phyloP scores from a whole-genome alignment of 2,888 invertebrate genomes.

The Byasa hedistus region DNA sequence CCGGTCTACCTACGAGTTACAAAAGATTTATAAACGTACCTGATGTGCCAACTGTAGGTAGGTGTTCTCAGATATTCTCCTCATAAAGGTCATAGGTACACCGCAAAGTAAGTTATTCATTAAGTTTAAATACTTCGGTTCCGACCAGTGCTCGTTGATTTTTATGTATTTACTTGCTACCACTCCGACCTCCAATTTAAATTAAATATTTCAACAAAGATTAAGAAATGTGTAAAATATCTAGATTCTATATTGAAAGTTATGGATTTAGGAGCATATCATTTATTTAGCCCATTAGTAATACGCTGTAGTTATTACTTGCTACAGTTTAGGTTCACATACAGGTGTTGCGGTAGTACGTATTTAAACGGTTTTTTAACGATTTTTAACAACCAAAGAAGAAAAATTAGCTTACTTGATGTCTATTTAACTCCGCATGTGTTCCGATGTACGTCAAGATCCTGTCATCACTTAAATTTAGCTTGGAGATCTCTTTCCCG shows the following conservation, averaged over 20 bases:
- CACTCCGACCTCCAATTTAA: constrained; percentile 59
- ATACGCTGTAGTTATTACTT: too few species aligned
- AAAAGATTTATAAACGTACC: constrained; percentile 40
- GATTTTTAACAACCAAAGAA: background rate
- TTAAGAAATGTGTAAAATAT: background rate
- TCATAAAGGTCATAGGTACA: constrained; percentile 65
- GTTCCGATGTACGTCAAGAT: constrained; percentile 66
- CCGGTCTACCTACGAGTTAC: background rate
- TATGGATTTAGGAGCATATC: too few species aligned
- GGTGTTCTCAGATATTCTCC: constrained; percentile 50
- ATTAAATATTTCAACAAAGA: background rate
- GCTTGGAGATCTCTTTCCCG: constrained; percentile 61
- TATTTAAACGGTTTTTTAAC: background rate
- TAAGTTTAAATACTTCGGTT: constrained; percentile 56
- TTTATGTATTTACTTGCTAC: constrained; percentile 60
- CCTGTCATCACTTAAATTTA: constrained; percentile 56
- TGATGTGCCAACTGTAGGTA: constrained; percentile 65
- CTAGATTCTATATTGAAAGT: too few species aligned
- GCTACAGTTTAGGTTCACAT: too few species aligned
- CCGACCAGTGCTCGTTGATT: constrained; percentile 52
- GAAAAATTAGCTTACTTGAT: constrained; percentile 51
- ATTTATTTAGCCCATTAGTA: too few species aligned
- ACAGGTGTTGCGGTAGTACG: too few species aligned
- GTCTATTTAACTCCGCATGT: constrained; percentile 60
- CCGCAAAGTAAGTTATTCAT: constrained; percentile 74